A percentile compares a stretch with the other conserved stretches of the same genome.
Conservation (phyloP, 2,113 vertebrate species). For the Strix uralensis region DNA sequence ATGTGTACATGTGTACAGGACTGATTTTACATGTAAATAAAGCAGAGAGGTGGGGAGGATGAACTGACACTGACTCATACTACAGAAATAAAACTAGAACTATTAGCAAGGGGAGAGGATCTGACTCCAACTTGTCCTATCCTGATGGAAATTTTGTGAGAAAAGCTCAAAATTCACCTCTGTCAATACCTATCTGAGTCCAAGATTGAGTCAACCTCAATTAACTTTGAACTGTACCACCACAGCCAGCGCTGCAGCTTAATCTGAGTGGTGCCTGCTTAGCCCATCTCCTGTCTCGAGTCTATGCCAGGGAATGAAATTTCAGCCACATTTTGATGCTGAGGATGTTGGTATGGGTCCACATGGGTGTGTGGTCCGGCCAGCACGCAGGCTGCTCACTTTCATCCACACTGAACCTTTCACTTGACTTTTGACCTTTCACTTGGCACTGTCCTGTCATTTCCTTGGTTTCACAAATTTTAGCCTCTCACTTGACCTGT, state of each 20-base stretch:
- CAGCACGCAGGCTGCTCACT: conserved; percentile 45
- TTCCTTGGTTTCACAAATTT: conserved; percentile 80
- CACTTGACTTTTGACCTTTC: conserved; percentile 81
- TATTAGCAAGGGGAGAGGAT: background rate
- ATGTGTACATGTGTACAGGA: background rate
- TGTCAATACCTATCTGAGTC: background rate
- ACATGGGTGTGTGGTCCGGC: conserved; percentile 53
- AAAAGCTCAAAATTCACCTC: background rate
- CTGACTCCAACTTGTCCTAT: background rate
- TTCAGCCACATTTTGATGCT: background rate
- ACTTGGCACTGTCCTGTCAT: conserved; percentile 78
- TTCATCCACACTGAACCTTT: conserved; percentile 70
- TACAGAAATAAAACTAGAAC: background rate
- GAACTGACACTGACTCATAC: background rate
- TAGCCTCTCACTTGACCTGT: conserved; percentile 78
- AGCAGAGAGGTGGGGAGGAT: background rate
- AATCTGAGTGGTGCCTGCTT: background rate
- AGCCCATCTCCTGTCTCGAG: background rate
- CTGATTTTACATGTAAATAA: background rate
- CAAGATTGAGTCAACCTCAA: background rate
- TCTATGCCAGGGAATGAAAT: conserved; percentile 43
- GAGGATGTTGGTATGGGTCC: conserved; percentile 7
- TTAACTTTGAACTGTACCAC: background rate
- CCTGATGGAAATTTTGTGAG: background rate
- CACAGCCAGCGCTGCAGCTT: background rate